Evolutionary conservation across 2,113 vertebrate species (phyloP).

Genomic region (Mustela lutreola): DNA sequence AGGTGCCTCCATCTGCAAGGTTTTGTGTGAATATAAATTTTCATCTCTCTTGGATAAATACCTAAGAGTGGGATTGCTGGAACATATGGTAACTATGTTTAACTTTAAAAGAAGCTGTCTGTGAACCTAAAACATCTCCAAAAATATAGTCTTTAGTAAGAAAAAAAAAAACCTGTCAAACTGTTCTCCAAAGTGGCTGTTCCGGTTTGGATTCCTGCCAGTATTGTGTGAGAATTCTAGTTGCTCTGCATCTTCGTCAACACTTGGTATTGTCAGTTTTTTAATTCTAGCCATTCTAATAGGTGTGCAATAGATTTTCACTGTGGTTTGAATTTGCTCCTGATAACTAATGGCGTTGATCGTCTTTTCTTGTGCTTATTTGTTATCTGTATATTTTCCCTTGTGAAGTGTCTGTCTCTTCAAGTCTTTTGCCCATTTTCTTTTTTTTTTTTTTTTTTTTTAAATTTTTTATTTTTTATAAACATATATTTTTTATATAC

Average conservation of each 20-base stretch:
- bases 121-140: neutral
- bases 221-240: neutral
- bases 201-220: neutral
- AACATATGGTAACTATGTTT: neutral
- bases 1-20: neutral
- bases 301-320: neutral
- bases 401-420: neutral
- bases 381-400: neutral
- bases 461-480: too few species aligned
- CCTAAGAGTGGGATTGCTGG: neutral
- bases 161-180: neutral
- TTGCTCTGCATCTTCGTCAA: neutral
- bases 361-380: neutral
- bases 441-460: too few species aligned
- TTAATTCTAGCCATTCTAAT: neutral
- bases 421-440: neutral
- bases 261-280: neutral
- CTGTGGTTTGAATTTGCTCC: neutral
- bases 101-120: neutral
- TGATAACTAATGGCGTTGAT: neutral
- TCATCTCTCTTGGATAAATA: neutral
- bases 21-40: constrained; percentile 24
- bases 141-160: neutral
- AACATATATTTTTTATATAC: too few species aligned
- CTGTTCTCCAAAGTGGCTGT: neutral